These are phyloP conservation scores for Cariama cristata DNA, from an alignment of 2,113 vertebrate species.

Conservation along the genomic window DNA sequence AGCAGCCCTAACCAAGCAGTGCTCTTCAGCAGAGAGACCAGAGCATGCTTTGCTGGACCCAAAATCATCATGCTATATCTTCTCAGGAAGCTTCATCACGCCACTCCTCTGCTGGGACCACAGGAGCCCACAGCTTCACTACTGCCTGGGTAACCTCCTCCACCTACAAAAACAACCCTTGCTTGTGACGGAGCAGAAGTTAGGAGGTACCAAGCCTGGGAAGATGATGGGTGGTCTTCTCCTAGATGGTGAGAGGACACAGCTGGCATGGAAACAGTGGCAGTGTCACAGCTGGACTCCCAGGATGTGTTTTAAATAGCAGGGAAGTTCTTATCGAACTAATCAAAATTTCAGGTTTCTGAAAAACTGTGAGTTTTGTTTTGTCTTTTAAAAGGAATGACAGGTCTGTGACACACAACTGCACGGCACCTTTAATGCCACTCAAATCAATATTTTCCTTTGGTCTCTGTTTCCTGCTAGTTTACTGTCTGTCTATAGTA, in stretches of 20 bases:
- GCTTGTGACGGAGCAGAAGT: accelerated
- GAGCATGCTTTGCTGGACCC: background rate
- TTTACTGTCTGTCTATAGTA: background rate
- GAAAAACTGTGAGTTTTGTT: background rate
- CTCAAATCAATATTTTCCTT: background rate
- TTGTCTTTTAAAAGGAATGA: background rate
- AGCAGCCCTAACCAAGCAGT: background rate
- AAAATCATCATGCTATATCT: accelerated
- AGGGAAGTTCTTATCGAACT: background rate
- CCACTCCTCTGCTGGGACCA: accelerated
- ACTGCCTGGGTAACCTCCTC: accelerated
- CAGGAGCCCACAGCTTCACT: accelerated
- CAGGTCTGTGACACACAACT: background rate
- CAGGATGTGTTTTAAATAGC: background rate
- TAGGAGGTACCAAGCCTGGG: background rate
- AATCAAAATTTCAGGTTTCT: background rate
- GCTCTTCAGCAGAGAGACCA: background rate
- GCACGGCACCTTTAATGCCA: background rate
- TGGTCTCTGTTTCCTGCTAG: background rate
- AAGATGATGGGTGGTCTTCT: background rate
- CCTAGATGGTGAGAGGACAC: background rate
- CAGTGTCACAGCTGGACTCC: background rate
- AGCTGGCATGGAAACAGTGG: background rate
- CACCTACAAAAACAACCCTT: background rate
- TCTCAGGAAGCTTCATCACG: background rate